Percentiles rank a stretch among this genome's conserved stretches.
Conservation (phyloP, 2,888 invertebrate genomes). For the Cephus nigrinus region DNA sequence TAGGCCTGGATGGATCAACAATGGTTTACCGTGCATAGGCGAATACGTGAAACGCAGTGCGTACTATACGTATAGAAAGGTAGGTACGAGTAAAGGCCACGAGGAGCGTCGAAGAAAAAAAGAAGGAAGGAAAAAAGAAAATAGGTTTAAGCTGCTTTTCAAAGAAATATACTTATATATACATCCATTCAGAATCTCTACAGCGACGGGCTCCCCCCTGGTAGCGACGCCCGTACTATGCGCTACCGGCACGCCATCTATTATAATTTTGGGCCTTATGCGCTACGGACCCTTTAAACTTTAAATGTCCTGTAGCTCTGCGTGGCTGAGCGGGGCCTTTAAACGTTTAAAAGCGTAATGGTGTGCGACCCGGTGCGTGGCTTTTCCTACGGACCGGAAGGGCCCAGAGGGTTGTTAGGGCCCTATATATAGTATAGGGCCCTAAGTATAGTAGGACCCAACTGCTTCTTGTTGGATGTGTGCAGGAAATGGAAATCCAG, state of each 20-base stretch:
- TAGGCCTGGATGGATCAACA: not conserved
- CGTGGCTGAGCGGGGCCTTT: slow-evolving; percentile 12
- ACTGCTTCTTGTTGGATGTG: slow-evolving; percentile 19
- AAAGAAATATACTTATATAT: not conserved
- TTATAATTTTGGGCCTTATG: slow-evolving; percentile 1
- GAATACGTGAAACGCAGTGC: not conserved
- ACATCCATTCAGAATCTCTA: not conserved
- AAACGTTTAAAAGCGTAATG: slow-evolving; percentile 17
- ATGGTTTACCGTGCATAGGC: not conserved
- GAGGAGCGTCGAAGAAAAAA: not conserved
- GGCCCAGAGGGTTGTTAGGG: slow-evolving; percentile 18
- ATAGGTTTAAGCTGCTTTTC: not conserved
- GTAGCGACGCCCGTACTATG: not conserved
- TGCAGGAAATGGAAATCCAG: slow-evolving; percentile 40
- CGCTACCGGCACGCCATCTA: not conserved
- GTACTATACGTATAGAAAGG: not conserved
- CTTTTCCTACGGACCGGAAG: slow-evolving; percentile 33
- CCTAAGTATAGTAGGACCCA: slow-evolving; percentile 2
- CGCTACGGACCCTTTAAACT: slow-evolving; percentile 41
- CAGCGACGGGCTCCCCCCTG: not conserved
- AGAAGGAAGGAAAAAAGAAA: not conserved
- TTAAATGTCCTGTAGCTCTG: slow-evolving; percentile 40
- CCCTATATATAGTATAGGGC: slow-evolving; percentile 18
- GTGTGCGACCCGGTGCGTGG: slow-evolving; percentile 20
- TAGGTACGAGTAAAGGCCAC: not conserved